Evolutionary conservation across 1,140 invertebrate genomes (phyloP), one percentile per base, ranked within the genome.

Genomic region (Homalodisca vitripennis): DNA sequence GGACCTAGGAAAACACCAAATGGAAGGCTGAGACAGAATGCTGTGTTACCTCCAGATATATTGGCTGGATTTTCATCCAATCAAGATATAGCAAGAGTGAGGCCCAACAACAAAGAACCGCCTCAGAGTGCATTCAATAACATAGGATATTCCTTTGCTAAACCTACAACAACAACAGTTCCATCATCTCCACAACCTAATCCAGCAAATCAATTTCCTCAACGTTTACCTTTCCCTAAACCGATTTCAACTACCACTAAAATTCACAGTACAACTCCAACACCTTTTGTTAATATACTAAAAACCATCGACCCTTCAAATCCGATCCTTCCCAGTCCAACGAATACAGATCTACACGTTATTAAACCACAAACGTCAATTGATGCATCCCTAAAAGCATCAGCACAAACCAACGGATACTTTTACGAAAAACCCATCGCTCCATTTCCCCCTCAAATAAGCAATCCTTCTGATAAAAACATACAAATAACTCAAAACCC

Each of bases 11-110:
- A 48, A 65, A 68, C 69, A 29, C 67, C 70, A 13, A 69, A 67
- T 62, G 71, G 71, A 22, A 63, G 55, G 10, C 20, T 73, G 22
- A 67, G 71, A 32, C 66, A 65, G 27, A 67, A 63, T 17, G 71
- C 71, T 30, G 63, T 48, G 22, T 22, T 73, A 1, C 71, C 71
- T 31, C 66, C 69, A 0, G 34, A 68, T 41, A 47, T 73, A 2
- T 53, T 70, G 27, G 27, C 70, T 20, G 31, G 53, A 2, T n/a
- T 60, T 10, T 13, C 55, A 3, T 60, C 55, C 2, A 27, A 27
- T 29, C 55, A 60, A n/a, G n/a, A 60, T 29, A 26, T 27, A 10
- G 55, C 55, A 12, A 26, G 27, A n/a, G 55, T 60, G 3, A 60
- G 24, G 24, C 55, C 55, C 24, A n/a, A n/a, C n/a, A n/a, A n/a